These are phyloP conservation scores for Isotomurus palustris DNA, from an alignment of 2,888 invertebrate genomes.

Conservation along the genomic window DNA sequence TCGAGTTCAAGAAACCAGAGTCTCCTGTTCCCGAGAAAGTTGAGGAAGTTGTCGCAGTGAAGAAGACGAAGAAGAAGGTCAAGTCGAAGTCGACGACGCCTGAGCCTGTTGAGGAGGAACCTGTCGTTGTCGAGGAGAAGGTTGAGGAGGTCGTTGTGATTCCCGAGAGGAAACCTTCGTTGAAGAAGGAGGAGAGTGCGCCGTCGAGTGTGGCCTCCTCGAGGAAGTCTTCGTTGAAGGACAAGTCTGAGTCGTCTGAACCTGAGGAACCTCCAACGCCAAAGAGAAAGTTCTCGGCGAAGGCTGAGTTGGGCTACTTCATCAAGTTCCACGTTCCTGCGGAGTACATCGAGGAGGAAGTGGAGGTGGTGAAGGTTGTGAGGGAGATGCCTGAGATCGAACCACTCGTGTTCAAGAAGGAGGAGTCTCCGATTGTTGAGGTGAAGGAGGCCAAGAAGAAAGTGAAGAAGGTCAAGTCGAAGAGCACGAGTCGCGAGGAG, in stretches of 20 bases:
- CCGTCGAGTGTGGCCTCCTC: too few species aligned
- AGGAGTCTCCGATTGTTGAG: conserved; percentile 41
- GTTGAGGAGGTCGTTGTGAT: too few species aligned
- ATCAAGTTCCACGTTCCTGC: conserved; percentile 5
- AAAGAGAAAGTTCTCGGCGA: conserved; percentile 1
- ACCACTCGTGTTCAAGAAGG: conserved; percentile 7
- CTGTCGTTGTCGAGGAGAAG: not conserved
- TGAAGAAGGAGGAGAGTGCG: conserved; percentile 1
- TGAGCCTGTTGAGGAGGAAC: not conserved
- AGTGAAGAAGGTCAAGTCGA: conserved; percentile 22
- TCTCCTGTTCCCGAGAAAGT: not conserved
- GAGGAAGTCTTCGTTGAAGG: conserved; percentile 48
- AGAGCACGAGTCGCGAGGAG: conserved; percentile 11
- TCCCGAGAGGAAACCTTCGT: not conserved
- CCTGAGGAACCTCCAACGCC: conserved; percentile 15
- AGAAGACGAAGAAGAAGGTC: too few species aligned
- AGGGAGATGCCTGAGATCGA: not conserved
- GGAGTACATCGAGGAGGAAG: conserved; percentile 15
- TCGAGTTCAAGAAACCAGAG: conserved; percentile 2
- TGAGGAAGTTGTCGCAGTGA: conserved; percentile 1
- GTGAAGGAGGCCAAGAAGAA: conserved; percentile 40
- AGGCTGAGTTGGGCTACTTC: not conserved
- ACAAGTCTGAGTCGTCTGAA: conserved; percentile 47
- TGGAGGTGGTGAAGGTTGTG: conserved; percentile 1
- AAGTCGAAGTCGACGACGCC: too few species aligned